Evolutionary conservation across 2,888 invertebrate genomes (phyloP), one percentile per base, ranked within the genome.

Genomic region (Rhopalosiphum nymphaeae): DNA sequence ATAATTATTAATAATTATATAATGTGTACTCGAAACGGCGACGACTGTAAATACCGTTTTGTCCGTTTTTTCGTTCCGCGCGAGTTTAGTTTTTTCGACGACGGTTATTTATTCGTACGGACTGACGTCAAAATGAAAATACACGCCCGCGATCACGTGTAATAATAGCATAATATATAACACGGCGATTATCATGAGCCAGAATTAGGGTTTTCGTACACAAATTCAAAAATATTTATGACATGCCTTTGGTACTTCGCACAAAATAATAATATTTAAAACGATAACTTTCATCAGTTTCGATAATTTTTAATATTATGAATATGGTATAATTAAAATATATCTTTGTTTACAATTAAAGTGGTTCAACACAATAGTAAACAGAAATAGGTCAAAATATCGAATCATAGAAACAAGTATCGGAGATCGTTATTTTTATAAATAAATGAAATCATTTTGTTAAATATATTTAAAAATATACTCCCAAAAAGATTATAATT

Each of bases 1-100:
- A 61, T 61, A 29, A 61, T 61, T 29, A 78, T 78, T 78, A 36
- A 36, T 78, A 78, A 36, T 78, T 21, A 42, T 42, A 78, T 78
- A 36, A 26, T 36, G 36, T 78, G 36, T 29, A 86, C 46, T 86
- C 46, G 46, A 46, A 29, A 86, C 46, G 46, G 86, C 46, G 29
- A 86, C 46, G 44, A 16, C 46, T 49, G 46, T 86, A 86, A 86
- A 86, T 86, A 86, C 46, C 86, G 29, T 86, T 86, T 86, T 86
- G 86, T 86, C 46, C 16, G 46, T 26, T 85, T 86, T 86, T 26
- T 44, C 29, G 29, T 85, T 13, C 3, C 16, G n/a, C 78, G 78
- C 78, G 9, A 21, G 9, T 78, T 36, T 36, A 36, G 78, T 78
- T 36, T 36, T 78, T 78, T 36, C 36, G 36, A 21, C 36, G 78